Conservation (phyloP, 1,140 invertebrate species). For the Trichonephila inaurata region DNA sequence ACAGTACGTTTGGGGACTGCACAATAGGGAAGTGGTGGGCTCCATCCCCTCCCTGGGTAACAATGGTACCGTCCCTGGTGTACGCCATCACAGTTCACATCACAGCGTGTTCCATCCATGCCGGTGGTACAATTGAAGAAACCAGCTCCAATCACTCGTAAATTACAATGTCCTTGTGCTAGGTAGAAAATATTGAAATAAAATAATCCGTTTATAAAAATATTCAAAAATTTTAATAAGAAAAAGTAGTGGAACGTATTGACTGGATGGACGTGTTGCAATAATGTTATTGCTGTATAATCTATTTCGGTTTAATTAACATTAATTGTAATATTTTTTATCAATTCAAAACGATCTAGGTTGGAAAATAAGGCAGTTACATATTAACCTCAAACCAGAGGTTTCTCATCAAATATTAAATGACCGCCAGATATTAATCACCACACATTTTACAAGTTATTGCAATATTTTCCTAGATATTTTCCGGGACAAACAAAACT, state of each 20-base stretch:
- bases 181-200: neutral
- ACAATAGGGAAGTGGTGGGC: slow-evolving; percentile 16
- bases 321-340: too few relatives aligned
- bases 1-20: neutral
- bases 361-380: neutral
- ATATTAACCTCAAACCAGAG: neutral
- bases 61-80: slow-evolving; percentile 5
- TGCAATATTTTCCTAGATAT: neutral
- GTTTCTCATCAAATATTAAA: neutral
- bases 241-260: neutral
- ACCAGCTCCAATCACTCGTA: neutral
- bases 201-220: neutral
- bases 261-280: neutral
- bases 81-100: neutral
- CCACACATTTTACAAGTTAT: too few relatives aligned
- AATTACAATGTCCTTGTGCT: neutral
- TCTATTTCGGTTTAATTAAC: too few relatives aligned
- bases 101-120: slow-evolving; percentile 51
- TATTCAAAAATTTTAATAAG: neutral
- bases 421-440: neutral
- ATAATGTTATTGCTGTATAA: too few relatives aligned
- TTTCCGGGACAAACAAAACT: neutral
- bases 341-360: too few relatives aligned
- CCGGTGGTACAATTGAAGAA: slow-evolving; percentile 18
- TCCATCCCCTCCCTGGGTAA: slow-evolving; percentile 36